A percentile compares a stretch with the other conserved stretches of the same genome.
Evolutionary conservation across 2,888 invertebrate species (phyloP).

Genomic region (Catocala nupta): DNA sequence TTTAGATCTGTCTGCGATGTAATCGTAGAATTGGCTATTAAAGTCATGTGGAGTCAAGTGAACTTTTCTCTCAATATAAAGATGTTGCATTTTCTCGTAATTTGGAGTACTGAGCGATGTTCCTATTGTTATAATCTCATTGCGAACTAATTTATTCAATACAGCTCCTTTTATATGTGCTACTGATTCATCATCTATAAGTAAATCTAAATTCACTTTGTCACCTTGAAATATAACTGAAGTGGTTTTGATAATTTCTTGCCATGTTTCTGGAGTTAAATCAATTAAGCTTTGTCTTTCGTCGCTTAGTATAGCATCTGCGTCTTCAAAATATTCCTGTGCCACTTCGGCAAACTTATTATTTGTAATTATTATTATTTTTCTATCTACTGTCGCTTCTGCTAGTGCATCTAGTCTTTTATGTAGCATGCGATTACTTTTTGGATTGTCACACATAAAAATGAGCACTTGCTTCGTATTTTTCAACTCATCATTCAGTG

Average conservation of each 20-base stretch:
- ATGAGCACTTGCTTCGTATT: conserved; percentile 12
- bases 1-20: not conserved
- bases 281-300: conserved; percentile 8
- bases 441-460: conserved; percentile 2
- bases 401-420: conserved; percentile 4
- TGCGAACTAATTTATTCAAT: conserved; percentile 12
- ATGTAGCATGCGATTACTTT: not conserved
- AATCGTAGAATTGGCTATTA: not conserved
- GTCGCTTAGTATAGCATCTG: not conserved
- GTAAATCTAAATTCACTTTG: conserved; percentile 1
- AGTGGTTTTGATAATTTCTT: not conserved
- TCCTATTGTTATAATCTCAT: conserved; percentile 17
- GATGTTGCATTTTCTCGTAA: conserved; percentile 28
- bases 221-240: conserved; percentile 19
- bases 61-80: conserved; percentile 24
- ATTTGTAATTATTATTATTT: conserved; percentile 12
- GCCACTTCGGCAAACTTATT: not conserved
- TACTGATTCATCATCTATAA: conserved; percentile 10
- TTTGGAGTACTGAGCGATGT: conserved; percentile 9
- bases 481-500: conserved; percentile 9
- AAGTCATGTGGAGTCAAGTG: not conserved
- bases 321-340: conserved; percentile 7
- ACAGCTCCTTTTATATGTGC: conserved; percentile 9
- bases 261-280: conserved; percentile 6
- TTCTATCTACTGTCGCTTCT: not conserved